A percentile compares a stretch with the other conserved stretches of the same genome.
Conservation (phyloP, 1,140 invertebrate genomes). For the Maconellicoccus hirsutus region DNA sequence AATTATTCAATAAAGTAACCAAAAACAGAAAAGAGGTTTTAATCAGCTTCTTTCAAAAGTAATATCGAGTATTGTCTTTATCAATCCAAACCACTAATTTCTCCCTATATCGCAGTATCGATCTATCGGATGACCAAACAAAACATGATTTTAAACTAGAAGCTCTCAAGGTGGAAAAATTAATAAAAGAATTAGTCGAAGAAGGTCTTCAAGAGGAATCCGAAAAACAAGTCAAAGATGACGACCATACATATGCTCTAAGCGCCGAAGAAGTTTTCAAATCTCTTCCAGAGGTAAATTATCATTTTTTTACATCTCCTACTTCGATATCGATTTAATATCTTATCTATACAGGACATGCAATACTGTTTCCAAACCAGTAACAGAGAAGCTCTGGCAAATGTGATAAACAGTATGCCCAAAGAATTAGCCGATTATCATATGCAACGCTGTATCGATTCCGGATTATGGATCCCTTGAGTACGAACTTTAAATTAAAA, state of each 20-base stretch:
- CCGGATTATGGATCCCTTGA: background rate
- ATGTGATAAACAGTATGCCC: background rate
- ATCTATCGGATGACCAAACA: background rate
- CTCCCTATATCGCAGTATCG: background rate
- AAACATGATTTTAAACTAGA: background rate
- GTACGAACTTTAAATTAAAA: background rate
- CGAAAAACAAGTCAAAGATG: background rate
- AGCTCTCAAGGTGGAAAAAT: background rate
- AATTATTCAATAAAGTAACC: slow-evolving; percentile 10
- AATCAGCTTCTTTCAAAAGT: background rate
- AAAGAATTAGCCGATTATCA: background rate
- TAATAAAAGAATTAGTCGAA: background rate
- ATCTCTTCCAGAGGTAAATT: background rate
- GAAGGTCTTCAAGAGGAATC: background rate
- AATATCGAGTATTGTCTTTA: background rate
- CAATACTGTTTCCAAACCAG: background rate
- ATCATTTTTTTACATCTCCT: background rate
- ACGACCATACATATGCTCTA: background rate
- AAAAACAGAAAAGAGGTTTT: background rate
- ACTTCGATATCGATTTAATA: no score
- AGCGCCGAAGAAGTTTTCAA: background rate
- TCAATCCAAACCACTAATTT: background rate
- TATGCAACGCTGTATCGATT: slow-evolving; percentile 2
- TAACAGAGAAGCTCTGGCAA: background rate
- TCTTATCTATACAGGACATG: background rate